Evolutionary conservation across 2,113 vertebrate species (phyloP), one percentile per base, ranked within the genome.

Genomic region (Mustela nigripes): DNA sequence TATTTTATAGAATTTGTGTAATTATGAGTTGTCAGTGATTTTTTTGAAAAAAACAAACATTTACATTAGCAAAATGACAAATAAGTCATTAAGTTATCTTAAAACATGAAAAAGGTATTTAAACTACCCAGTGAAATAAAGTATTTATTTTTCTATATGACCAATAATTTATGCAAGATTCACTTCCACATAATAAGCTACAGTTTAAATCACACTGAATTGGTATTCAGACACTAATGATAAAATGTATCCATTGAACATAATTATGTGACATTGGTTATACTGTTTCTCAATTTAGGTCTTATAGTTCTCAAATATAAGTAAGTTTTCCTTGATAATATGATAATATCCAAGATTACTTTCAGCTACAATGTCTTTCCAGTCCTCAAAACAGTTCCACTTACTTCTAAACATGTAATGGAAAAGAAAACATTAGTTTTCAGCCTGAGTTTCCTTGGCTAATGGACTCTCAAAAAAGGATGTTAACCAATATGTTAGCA

Each of bases 381-480:
- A 88, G 31, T 1, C 24, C 73, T 83, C 62, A 79, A 92, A 94
- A 96, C 65, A 95, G 22, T 19, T 28, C 31, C 24, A 36, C n/a
- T 89, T 88, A 81, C 31, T 50, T 91, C 50, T 91, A 96, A 95
- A 56, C 2, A 50, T 50, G 16, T 45, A 89, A 24, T 12, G 12
- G 65, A 94, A 19, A 80, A n/a, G 21, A 58, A 84, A 84, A 36
- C 53, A 74, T 14, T 74, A 62, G 80, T 84, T 95, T 97, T 88
- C 48, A 92, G 86, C 16, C 62, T 87, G 73, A 81, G 15, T 92
- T 95, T 94, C 56, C 56, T 84, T 95, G 56, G 28, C 56, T 81
- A 95, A 94, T 95, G 74, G 36, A 92, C 58, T 84, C 58, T 71
- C 87, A 89, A 60, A 96, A 97, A 88, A 71, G 74, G n/a, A 45